Conservation (phyloP, 1,140 invertebrate species). For the Riptortus pedestris region DNA sequence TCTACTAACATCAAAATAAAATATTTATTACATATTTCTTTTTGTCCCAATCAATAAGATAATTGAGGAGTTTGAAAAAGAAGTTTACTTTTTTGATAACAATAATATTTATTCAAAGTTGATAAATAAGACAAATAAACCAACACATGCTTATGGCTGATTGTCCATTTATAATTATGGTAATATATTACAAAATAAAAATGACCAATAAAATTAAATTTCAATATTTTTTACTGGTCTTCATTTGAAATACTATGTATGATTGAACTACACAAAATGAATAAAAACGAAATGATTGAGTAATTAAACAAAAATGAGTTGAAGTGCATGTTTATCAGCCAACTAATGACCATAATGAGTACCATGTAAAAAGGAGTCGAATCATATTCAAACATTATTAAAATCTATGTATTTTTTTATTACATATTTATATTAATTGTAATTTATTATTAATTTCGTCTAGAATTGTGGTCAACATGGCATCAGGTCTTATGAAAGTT, state of each 20-base stretch:
- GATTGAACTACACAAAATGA: too few species aligned
- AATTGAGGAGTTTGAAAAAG: background rate
- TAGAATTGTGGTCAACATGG: too few species aligned
- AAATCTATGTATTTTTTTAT: too few species aligned
- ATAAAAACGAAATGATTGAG: background rate
- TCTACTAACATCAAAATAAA: too few species aligned
- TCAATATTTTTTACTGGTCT: background rate
- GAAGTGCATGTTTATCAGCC: background rate
- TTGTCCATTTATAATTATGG: conserved; percentile 21
- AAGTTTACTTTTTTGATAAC: conserved; percentile 16
- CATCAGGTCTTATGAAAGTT: too few species aligned
- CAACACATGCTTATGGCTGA: conserved; percentile 23
- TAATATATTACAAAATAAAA: conserved; percentile 11
- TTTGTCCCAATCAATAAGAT: background rate
- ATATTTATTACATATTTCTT: too few species aligned
- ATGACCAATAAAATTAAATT: background rate
- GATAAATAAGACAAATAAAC: conserved; percentile 19
- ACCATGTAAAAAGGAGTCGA: background rate
- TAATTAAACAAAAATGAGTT: background rate
- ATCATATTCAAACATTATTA: too few species aligned
- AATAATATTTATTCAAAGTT: conserved; percentile 23
- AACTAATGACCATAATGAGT: background rate
- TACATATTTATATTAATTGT: too few species aligned
- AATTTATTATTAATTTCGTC: too few species aligned
- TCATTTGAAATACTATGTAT: too few species aligned